Evolutionary conservation across 2,888 invertebrate species (phyloP).

Genomic region (Macaria notata): DNA sequence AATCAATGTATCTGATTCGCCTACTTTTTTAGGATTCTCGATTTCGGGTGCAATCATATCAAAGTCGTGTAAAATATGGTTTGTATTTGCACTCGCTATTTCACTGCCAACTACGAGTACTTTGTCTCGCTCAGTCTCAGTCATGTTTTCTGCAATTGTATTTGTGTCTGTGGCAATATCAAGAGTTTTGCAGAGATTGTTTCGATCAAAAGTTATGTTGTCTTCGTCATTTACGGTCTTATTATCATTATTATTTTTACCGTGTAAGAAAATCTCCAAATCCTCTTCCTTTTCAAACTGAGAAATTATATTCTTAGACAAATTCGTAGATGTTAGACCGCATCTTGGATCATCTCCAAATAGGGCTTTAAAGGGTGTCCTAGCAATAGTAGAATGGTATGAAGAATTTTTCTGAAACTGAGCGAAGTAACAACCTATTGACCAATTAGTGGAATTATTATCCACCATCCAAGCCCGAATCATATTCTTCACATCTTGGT

Average conservation of each 20-base stretch:
- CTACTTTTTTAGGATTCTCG: neutral
- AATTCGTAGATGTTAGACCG: conserved; percentile 1
- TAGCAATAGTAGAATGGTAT: conserved; percentile 32
- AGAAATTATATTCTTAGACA: neutral
- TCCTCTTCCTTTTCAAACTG: conserved; percentile 19
- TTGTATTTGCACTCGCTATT: neutral
- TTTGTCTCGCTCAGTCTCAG: neutral
- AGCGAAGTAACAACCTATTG: conserved; percentile 38
- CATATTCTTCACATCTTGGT: conserved; percentile 42
- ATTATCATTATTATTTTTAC: neutral
- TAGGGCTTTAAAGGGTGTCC: conserved; percentile 39
- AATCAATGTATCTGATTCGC: neutral
- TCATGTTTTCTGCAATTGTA: neutral
- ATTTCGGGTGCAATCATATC: neutral
- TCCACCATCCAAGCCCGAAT: conserved; percentile 40
- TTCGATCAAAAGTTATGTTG: neutral
- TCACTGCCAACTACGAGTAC: neutral
- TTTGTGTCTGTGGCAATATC: neutral
- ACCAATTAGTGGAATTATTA: conserved; percentile 41
- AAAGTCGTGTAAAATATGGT: neutral
- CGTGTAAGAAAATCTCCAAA: conserved; percentile 5
- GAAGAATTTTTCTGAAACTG: conserved; percentile 40
- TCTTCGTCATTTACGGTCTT: neutral
- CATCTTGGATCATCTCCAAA: conserved; percentile 36
- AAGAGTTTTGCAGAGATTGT: no score